Conservation (phyloP, 1,140 invertebrate genomes). For the Leptinotarsa texana region DNA sequence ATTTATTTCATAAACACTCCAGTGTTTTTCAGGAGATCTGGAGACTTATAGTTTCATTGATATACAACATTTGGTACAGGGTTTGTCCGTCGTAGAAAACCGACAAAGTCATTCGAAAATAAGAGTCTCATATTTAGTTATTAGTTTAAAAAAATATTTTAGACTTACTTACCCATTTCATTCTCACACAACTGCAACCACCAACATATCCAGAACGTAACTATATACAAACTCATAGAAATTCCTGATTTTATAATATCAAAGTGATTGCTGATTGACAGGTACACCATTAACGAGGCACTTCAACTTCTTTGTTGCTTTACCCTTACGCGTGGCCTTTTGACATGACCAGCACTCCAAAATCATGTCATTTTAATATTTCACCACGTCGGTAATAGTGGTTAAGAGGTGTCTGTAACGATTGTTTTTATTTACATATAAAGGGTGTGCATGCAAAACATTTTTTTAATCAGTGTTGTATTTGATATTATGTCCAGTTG, state of each 20-base stretch:
- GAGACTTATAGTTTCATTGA: no score
- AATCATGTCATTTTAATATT: constrained; percentile 41
- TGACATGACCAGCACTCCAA: constrained; percentile 33
- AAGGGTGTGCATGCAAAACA: background rate
- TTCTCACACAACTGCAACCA: background rate
- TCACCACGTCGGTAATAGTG: constrained; percentile 26
- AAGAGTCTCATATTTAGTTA: no score
- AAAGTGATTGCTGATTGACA: constrained; percentile 40
- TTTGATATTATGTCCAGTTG: no score
- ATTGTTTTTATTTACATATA: background rate
- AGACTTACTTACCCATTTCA: background rate
- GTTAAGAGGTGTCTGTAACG: constrained; percentile 13
- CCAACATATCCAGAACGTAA: background rate
- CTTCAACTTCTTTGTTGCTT: constrained; percentile 1
- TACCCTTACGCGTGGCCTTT: constrained; percentile 36
- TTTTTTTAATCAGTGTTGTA: no score
- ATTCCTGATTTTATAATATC: constrained; percentile 39
- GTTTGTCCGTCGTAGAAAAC: no score
- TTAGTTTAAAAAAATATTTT: no score
- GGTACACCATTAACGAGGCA: constrained; percentile 39
- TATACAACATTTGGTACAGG: no score
- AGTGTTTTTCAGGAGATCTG: no score
- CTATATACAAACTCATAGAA: background rate
- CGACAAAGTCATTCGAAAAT: no score
- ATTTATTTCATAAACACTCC: no score